phyloP scores from a whole-genome alignment of 2,797 vertebrate species.

The Poecilia velifera region DNA sequence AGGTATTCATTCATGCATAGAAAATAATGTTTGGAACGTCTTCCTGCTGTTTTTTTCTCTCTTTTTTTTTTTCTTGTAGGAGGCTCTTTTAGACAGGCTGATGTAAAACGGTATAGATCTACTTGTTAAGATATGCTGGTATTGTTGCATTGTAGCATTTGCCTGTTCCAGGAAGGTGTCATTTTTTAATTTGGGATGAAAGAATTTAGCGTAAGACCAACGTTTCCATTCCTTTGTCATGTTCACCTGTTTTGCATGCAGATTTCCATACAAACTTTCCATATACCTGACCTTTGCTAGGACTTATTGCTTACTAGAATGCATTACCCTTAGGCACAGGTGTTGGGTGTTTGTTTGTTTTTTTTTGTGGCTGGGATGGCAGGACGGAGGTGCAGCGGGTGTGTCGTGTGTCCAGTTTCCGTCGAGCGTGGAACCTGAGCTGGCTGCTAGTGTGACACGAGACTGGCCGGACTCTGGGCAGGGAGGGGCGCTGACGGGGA shows the following conservation, averaged over 20 bases:
- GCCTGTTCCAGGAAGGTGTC: conserved; percentile 22
- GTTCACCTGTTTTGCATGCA: conserved; percentile 68
- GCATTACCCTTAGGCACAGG: conserved; percentile 19
- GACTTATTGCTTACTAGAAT: conserved; percentile 4
- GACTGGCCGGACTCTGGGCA: conserved; percentile 13
- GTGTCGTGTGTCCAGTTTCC: conserved; percentile 64
- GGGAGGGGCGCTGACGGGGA: background rate
- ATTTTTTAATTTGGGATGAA: conserved; percentile 29
- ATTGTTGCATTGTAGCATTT: conserved; percentile 8
- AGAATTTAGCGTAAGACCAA: conserved; percentile 17
- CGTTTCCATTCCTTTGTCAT: conserved; percentile 55
- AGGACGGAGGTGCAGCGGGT: conserved; percentile 48
- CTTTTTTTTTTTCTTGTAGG: conserved; percentile 1
- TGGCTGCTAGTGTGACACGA: conserved; percentile 56
- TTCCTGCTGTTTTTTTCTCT: background rate
- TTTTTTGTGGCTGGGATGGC: conserved; percentile 25
- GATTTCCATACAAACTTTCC: conserved; percentile 71
- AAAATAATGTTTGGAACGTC: conserved; percentile 13
- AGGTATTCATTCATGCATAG: conserved; percentile 68
- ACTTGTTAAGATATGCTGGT: conserved; percentile 3
- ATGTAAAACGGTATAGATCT: conserved; percentile 13
- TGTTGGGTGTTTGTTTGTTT: conserved; percentile 26
- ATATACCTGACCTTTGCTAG: conserved; percentile 52
- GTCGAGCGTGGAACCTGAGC: conserved; percentile 67
- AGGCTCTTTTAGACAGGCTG: conserved; percentile 4